Evolutionary conservation across 2,113 vertebrate species (phyloP), one percentile per base, ranked within the genome.

Genomic region (Melanerpes formicivorus): DNA sequence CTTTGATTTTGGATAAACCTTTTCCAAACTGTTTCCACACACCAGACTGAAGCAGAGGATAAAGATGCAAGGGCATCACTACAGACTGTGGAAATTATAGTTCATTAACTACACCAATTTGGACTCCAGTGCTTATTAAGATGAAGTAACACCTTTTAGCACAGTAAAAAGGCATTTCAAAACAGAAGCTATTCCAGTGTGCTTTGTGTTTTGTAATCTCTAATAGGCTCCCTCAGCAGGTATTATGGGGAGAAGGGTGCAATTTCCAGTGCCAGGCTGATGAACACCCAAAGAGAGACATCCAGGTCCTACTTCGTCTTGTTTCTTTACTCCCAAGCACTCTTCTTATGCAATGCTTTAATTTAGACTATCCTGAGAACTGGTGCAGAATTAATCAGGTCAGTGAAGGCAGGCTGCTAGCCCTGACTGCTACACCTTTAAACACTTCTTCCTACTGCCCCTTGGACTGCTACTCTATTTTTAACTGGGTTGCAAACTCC

Each of bases 311-410:
- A 11, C 13, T 4, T 44, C 11, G 63, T 58, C 32, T 78, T 58
- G 30, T 69, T 91, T 90, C 87, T 93, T 93, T 78, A 58, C 62
- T 91, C 86, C n/a, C 62, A 86, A 75, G 85, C 32, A 32, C 48
- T 88, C 9, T 19, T 80, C 88, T 94, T 88, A 90, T 7, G 77
- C 86, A 96, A 87, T 84, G 63, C 66, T 92, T 88, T 74, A 74
- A 90, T 83, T 93, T 90, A 86, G 89, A 84, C 83, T 75, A 90
- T 15, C 60, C 79, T 80, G 84, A 93, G 89, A 74, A 67, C 72
- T 90, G 71, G 81, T 4, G 44, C 90, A 89, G 92, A 94, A 95
- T 92, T 96, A 96, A 96, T 92, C 91, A 93, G 95, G 89, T 93
- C 91, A 91, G 91, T 18, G 14, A 63, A 87, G 52, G 67, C 29